A percentile compares a stretch with the other conserved stretches of the same genome.
These are phyloP conservation scores for Phenganax marumi DNA, from an alignment of 92 coral and sea anemone genomes.

Conservation along the genomic window DNA sequence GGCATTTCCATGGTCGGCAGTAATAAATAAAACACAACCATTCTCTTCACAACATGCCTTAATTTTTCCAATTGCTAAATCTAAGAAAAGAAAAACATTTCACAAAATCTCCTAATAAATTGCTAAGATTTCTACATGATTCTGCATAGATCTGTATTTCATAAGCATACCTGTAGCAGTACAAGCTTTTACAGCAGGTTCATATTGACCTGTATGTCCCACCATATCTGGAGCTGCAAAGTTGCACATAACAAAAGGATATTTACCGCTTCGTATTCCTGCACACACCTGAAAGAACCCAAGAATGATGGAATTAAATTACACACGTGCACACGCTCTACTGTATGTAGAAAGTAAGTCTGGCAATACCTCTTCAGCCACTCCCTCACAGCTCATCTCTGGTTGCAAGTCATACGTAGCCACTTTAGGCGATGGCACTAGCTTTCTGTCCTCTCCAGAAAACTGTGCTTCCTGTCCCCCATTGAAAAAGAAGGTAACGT, in stretches of 20 bases:
- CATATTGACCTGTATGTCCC: conserved; percentile 95
- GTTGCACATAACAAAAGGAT: conserved; percentile 98
- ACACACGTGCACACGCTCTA: neutral
- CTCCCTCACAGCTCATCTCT: conserved; percentile 80
- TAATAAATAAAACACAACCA: conserved; percentile 79
- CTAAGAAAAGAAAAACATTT: conserved; percentile 38
- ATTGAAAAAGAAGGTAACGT: conserved; percentile 97
- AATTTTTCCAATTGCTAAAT: conserved; percentile 78
- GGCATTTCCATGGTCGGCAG: conserved; percentile 95
- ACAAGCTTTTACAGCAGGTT: conserved; percentile 88
- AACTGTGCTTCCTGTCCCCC: conserved; percentile 94
- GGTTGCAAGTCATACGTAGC: conserved; percentile 92
- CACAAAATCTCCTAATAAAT: neutral
- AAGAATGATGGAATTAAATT: neutral
- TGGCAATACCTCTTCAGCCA: conserved; percentile 78
- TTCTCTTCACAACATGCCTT: conserved; percentile 70
- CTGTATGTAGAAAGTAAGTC: neutral
- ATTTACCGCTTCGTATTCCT: conserved; percentile 68
- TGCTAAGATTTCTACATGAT: neutral
- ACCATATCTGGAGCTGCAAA: conserved; percentile 99
- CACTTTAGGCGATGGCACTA: conserved; percentile 93
- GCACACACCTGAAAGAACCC: conserved; percentile 63
- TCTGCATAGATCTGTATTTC: neutral
- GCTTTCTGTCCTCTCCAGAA: conserved; percentile 75
- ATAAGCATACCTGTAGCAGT: conserved; percentile 74